Evolutionary conservation across 2,113 vertebrate genomes (phyloP).

Genomic region (Pteruthius melanotis): DNA sequence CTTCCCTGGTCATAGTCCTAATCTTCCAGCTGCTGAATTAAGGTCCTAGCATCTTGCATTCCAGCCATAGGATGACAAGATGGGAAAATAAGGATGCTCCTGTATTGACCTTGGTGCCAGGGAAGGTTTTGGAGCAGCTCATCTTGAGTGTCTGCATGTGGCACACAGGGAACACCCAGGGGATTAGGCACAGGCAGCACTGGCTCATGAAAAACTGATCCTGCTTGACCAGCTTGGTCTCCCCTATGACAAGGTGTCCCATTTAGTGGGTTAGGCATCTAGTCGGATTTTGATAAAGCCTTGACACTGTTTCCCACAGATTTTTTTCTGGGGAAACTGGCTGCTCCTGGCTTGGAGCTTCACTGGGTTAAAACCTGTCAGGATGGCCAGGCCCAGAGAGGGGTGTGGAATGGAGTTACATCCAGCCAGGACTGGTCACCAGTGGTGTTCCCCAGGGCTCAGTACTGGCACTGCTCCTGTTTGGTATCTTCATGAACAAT

Average conservation of each 20-base stretch:
- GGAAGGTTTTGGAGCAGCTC: neutral
- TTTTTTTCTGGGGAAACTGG: neutral
- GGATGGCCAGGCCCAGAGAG: neutral
- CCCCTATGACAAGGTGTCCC: neutral
- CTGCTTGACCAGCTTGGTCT: neutral
- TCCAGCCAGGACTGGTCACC: neutral
- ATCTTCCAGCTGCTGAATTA: neutral
- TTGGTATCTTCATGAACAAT: neutral
- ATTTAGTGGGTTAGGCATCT: neutral
- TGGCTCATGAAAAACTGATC: neutral
- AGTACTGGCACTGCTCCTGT: neutral
- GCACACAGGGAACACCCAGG: neutral
- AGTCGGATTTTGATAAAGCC: neutral
- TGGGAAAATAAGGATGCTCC: neutral
- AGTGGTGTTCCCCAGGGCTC: neutral
- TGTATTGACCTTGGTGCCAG: neutral
- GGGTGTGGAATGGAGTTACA: neutral
- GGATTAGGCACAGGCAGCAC: fast-evolving
- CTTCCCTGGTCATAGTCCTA: neutral
- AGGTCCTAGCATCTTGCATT: neutral
- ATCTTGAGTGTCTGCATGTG: too few species aligned
- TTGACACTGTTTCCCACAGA: neutral
- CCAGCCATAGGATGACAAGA: neutral
- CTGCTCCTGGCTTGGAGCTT: neutral
- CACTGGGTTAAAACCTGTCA: neutral